Evolutionary conservation across 2,888 invertebrate genomes (phyloP), one percentile per base, ranked within the genome.

Genomic region (Gnatocerus cornutus): DNA sequence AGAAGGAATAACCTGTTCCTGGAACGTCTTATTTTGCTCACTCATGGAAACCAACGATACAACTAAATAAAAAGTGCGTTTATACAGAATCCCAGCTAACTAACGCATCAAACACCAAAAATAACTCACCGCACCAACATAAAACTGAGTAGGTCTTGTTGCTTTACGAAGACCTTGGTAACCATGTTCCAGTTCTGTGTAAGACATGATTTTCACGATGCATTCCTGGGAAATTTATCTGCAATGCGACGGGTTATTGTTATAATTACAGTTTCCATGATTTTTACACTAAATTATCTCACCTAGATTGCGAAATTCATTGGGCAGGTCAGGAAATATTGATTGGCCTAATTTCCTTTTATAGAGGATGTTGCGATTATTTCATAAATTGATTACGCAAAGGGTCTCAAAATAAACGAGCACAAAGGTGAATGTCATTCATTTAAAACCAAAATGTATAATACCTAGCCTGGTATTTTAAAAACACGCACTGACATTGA

Each of bases 181-280:
- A 78, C 96, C 96, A 88, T 94, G 93, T 88, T 96, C 96, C 82
- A 96, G 87, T 88, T 96, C 95, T 84, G 95, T 95, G 86, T 96
- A 96, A 84, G 95, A 96, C 96, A 96, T 95, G 58, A 21, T 37
- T 58, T 46, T 14, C 14, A 6, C 27, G 29, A 50, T 30, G 37
- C 69, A 69, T 71, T 29, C 43, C 63, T 48, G 1, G 7, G 9
- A 21, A 5, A 13, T 29, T 16, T 21, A 9, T 5, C 45, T 53
- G 12, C 10, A 43, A 52, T 7, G 41, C 12, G 14, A 56, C 33
- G 37, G 8, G 13, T 27, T 33, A 9, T n/a, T 53, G 55, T n/a
- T n/a, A n/a, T 2, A 43, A 39, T 62, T 13, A 33, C 33, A 9
- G 33, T n/a, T 10, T 43, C 14, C 37, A 16, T 10, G 10, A 2